A percentile compares a stretch with the other conserved stretches of the same genome.
Conservation (phyloP, 2,113 vertebrate species). For the Myocastor coypus region DNA sequence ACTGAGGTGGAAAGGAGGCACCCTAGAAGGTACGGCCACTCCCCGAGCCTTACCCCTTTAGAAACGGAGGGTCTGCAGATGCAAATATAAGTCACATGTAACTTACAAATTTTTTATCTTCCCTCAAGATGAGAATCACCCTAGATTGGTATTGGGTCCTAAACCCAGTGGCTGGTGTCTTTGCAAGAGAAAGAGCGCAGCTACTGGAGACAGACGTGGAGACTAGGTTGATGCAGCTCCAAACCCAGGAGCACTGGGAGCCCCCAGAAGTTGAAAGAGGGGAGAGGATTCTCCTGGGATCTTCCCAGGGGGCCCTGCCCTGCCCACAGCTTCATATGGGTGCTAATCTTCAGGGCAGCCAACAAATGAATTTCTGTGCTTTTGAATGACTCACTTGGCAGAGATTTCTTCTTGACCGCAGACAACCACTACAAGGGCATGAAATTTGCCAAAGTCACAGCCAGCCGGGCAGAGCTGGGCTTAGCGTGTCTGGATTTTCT, state of each 20-base stretch:
- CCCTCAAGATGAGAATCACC: background rate
- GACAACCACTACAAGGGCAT: background rate
- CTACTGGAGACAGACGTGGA: background rate
- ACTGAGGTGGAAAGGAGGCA: background rate
- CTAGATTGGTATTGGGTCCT: background rate
- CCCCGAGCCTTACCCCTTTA: background rate
- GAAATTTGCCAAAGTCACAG: background rate
- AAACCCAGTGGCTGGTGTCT: background rate
- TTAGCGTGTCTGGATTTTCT: background rate
- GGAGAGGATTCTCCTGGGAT: background rate
- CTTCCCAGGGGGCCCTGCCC: accelerated
- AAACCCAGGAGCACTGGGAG: background rate
- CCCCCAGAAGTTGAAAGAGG: background rate
- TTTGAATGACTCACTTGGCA: background rate
- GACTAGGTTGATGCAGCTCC: accelerated
- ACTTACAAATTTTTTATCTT: too few relatives aligned
- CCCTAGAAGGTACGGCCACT: background rate
- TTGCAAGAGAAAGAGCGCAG: background rate
- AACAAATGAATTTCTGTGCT: background rate
- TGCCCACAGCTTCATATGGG: too few relatives aligned
- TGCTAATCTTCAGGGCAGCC: background rate
- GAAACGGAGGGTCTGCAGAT: background rate
- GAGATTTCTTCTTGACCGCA: background rate
- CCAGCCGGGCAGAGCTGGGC: background rate
- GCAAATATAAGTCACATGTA: background rate